Evolutionary conservation across 2,113 vertebrate species (phyloP).

Genomic region (Geothlypis trichas): DNA sequence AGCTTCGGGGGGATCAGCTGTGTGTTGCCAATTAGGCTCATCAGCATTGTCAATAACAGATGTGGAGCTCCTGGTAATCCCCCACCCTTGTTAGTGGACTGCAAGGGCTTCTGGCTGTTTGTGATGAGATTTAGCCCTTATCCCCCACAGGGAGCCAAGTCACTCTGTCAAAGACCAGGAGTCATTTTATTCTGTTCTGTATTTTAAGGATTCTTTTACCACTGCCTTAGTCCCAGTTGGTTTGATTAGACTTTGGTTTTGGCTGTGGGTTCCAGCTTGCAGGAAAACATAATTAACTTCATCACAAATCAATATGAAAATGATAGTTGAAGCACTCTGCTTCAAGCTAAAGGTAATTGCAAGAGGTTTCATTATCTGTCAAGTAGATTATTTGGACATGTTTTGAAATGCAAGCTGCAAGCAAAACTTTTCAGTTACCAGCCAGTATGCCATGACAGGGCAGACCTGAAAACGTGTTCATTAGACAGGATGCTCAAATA

Average conservation of each 20-base stretch:
- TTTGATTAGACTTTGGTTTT: constrained; percentile 10
- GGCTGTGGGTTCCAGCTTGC: not conserved
- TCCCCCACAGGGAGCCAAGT: not conserved
- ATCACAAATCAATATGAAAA: constrained; percentile 65
- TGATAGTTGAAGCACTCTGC: constrained; percentile 59
- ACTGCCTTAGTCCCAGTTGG: not conserved
- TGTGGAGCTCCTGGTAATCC: constrained; percentile 57
- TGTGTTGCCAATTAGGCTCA: constrained; percentile 60
- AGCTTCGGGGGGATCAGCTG: constrained; percentile 57
- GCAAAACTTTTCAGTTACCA: not conserved
- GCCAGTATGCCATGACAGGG: not conserved
- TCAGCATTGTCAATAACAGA: constrained; percentile 66
- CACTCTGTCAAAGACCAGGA: not conserved
- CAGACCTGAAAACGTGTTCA: not conserved
- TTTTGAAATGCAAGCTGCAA: constrained; percentile 29
- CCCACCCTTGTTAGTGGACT: constrained; percentile 45
- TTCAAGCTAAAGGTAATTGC: constrained; percentile 47
- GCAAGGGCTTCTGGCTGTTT: constrained; percentile 48
- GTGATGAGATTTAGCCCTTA: constrained; percentile 30
- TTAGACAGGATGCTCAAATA: not conserved
- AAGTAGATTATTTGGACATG: constrained; percentile 10
- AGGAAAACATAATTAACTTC: constrained; percentile 58
- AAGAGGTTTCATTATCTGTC: constrained; percentile 27
- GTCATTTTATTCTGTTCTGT: not conserved
- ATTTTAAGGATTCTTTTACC: not conserved